phyloP scores from a whole-genome alignment of 2,888 invertebrate species.

The Hirtodrosophila histrioides region DNA sequence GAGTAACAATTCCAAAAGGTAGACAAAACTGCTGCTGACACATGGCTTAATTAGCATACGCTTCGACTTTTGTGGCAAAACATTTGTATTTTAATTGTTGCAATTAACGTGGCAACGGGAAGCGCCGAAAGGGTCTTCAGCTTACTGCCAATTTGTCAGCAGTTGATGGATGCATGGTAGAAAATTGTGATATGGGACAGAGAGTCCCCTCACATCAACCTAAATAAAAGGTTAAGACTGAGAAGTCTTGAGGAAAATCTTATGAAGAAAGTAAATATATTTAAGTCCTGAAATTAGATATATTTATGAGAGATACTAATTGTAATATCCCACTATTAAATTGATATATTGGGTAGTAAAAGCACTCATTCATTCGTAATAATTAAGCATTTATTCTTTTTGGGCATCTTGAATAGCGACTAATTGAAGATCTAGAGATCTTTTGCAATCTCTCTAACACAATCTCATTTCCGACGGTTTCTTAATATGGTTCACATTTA shows the following conservation, averaged over 20 bases:
- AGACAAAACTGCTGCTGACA: constrained; percentile 40
- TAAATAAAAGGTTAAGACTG: not conserved
- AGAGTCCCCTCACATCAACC: not conserved
- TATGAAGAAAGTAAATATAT: too few relatives aligned
- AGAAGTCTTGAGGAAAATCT: not conserved
- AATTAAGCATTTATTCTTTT: too few relatives aligned
- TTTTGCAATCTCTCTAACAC: too few relatives aligned
- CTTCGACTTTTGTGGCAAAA: constrained; percentile 66
- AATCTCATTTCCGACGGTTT: too few relatives aligned
- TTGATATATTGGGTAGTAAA: too few relatives aligned
- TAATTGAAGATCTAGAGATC: too few relatives aligned
- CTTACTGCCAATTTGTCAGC: constrained; percentile 48
- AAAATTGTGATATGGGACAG: not conserved
- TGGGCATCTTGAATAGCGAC: too few relatives aligned
- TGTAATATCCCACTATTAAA: too few relatives aligned
- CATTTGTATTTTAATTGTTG: constrained; percentile 74
- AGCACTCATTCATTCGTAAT: too few relatives aligned
- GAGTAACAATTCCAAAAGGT: constrained; percentile 47
- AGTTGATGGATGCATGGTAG: constrained; percentile 24
- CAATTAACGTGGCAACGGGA: constrained; percentile 62
- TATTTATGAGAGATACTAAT: too few relatives aligned
- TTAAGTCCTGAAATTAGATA: too few relatives aligned
- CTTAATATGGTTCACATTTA: too few relatives aligned
- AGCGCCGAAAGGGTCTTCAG: constrained; percentile 25
- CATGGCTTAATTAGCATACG: constrained; percentile 71